phyloP scores from a whole-genome alignment of 2,888 invertebrate genomes.

The Clusia tigrina region DNA sequence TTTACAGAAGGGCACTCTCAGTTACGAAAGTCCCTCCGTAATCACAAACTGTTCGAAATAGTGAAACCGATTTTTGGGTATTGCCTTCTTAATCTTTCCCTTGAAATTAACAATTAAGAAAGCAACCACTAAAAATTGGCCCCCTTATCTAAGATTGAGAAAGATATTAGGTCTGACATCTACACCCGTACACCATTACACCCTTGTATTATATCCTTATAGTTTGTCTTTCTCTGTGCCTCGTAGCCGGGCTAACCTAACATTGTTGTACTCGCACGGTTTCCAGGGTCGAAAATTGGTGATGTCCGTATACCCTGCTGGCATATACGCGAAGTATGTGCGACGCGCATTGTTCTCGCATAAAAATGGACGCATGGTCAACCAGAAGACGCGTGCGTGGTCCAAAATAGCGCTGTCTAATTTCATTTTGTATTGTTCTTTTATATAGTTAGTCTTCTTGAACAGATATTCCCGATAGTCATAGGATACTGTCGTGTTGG shows the following conservation, averaged over 20 bases:
- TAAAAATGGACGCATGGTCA: conserved; percentile 46
- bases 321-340: conserved; percentile 57
- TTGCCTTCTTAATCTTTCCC: too few relatives aligned
- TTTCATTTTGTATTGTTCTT: conserved; percentile 33
- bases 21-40: too few relatives aligned
- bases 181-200: too few relatives aligned
- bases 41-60: too few relatives aligned
- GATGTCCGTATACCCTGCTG: conserved; percentile 34
- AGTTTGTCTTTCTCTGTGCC: too few relatives aligned
- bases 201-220: too few relatives aligned
- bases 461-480: conserved; percentile 35
- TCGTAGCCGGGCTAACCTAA: background rate
- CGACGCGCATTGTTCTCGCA: conserved; percentile 39
- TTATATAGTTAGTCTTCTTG: conserved; percentile 35
- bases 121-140: too few relatives aligned
- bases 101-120: too few relatives aligned
- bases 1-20: too few relatives aligned
- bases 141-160: too few relatives aligned
- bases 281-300: background rate
- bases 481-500: conserved; percentile 36
- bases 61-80: too few relatives aligned
- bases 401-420: conserved; percentile 45
- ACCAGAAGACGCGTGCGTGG: conserved; percentile 47
- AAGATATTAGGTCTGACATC: too few relatives aligned
- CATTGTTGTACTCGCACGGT: background rate